Percentiles rank a stretch among this genome's conserved stretches.
Conservation (phyloP, 2,113 vertebrate genomes). For the Gnathonemus longibarbis region DNA sequence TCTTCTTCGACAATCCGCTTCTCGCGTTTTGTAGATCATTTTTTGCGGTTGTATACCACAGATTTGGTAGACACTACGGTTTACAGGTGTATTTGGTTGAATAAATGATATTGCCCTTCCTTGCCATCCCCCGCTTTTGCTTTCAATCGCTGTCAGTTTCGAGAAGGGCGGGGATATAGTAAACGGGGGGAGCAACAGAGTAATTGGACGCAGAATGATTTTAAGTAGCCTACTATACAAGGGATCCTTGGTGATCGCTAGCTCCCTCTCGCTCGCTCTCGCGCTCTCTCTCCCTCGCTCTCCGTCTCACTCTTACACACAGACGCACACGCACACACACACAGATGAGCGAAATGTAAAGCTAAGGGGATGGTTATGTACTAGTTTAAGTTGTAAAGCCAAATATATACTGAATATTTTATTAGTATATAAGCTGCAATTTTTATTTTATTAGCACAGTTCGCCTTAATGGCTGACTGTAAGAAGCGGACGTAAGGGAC, state of each 20-base stretch:
- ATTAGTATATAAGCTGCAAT: background rate
- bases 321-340: conserved; percentile 7
- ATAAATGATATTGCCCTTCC: conserved; percentile 36
- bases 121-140: conserved; percentile 17
- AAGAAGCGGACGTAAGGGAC: background rate
- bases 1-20: conserved; percentile 39
- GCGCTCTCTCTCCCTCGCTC: conserved; percentile 18
- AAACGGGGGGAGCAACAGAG: conserved; percentile 35
- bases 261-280: conserved; percentile 25
- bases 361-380: background rate
- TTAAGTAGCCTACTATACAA: conserved; percentile 27
- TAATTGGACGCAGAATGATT: conserved; percentile 42
- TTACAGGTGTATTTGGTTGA: conserved; percentile 47
- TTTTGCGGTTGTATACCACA: background rate
- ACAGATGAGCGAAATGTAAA: conserved; percentile 10
- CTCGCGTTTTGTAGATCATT: conserved; percentile 13
- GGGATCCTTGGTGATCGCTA: conserved; percentile 25
- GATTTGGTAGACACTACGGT: conserved; percentile 28
- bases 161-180: conserved; percentile 14
- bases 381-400: background rate
- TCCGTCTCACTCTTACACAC: background rate
- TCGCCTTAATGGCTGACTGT: background rate
- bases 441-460: background rate
- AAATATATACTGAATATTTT: background rate
- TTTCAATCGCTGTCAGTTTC: conserved; percentile 26